Conservation (phyloP, 1,140 invertebrate species). For the Leptinotarsa texana region DNA sequence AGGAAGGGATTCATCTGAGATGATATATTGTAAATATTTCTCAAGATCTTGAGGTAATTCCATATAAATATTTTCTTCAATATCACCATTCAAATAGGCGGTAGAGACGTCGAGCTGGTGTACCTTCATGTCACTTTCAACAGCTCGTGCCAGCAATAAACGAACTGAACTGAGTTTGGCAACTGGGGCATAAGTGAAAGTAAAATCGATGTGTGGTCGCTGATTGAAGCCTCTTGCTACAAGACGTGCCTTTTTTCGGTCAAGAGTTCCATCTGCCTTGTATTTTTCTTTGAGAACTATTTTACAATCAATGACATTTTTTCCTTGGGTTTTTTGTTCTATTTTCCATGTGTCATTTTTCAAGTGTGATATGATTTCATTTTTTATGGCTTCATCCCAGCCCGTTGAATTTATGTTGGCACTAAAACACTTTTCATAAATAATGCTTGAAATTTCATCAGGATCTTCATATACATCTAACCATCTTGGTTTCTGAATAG, state of each 20-base stretch:
- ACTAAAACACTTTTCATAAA: no score
- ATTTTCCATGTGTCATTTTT: slow-evolving; percentile 51
- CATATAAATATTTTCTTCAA: slow-evolving; percentile 39
- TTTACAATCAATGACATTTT: slow-evolving; percentile 48
- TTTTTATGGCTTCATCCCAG: slow-evolving; percentile 42
- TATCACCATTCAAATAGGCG: slow-evolving; percentile 32
- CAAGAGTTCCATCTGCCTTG: slow-evolving; percentile 41
- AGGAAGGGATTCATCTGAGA: slow-evolving; percentile 49
- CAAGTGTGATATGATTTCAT: slow-evolving; percentile 46
- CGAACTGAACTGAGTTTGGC: slow-evolving; percentile 50
- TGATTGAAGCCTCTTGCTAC: slow-evolving; percentile 56
- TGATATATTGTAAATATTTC: slow-evolving; percentile 47
- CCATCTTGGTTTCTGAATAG: no score
- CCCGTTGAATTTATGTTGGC: no score
- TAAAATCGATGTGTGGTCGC: slow-evolving; percentile 46
- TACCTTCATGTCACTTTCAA: slow-evolving; percentile 43
- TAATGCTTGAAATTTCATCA: no score
- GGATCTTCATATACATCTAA: no score
- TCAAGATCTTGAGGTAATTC: slow-evolving; percentile 37
- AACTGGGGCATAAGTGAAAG: slow-evolving; percentile 50
- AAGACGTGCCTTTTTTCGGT: slow-evolving; percentile 53
- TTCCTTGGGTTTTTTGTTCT: slow-evolving; percentile 43
- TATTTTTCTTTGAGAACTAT: slow-evolving; percentile 54
- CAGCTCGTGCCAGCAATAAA: slow-evolving; percentile 51
- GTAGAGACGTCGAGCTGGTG: slow-evolving; percentile 42